Conservation (phyloP, 2,888 invertebrate species). For the Acanthosepion esculentum region DNA sequence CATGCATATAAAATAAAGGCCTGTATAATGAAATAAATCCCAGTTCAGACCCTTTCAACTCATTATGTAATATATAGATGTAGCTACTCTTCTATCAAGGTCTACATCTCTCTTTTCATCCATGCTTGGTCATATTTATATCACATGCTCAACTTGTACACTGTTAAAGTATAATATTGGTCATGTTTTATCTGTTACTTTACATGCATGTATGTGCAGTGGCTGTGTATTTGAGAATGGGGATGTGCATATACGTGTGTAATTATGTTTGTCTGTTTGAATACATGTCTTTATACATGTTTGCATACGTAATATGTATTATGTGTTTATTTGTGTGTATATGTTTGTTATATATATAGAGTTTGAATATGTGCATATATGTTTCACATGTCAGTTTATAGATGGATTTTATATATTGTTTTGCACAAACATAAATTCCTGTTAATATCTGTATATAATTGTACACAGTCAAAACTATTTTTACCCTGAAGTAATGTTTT, state of each 20-base stretch:
- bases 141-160: constrained; percentile 33
- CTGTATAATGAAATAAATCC: background rate
- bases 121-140: constrained; percentile 33
- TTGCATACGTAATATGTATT: background rate
- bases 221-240: background rate
- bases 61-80: background rate
- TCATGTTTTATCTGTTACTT: background rate
- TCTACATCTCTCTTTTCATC: constrained; percentile 21
- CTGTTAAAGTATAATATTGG: constrained; percentile 33
- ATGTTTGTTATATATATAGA: background rate
- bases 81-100: constrained; percentile 25
- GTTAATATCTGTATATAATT: background rate
- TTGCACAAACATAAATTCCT: too few relatives aligned
- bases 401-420: background rate
- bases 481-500: background rate
- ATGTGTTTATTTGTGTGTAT: background rate
- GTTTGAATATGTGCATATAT: background rate
- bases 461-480: background rate
- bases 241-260: background rate
- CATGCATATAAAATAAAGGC: background rate
- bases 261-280: background rate
- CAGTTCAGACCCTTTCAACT: constrained; percentile 18
- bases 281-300: background rate
- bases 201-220: constrained; percentile 14
- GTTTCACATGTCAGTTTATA: background rate